Conservation (phyloP, 2,113 vertebrate genomes). For the Eublepharis macularius region DNA sequence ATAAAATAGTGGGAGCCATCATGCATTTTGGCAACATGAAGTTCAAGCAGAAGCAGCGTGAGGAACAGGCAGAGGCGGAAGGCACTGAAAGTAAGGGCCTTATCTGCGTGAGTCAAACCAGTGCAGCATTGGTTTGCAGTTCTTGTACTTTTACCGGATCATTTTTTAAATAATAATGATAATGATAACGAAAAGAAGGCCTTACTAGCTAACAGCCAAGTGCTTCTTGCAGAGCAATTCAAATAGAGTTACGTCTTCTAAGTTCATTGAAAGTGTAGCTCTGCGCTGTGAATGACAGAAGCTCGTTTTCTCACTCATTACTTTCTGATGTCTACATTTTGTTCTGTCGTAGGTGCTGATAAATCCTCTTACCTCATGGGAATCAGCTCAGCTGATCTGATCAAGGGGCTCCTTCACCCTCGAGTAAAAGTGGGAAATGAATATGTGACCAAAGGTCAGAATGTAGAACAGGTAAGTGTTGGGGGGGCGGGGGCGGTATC, state of each 20-base stretch:
- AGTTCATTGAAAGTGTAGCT: too few species aligned
- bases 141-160: neutral
- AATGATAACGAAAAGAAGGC: neutral
- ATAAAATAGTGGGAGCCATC: slow-evolving; percentile 93
- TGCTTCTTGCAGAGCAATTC: neutral
- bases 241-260: too few species aligned
- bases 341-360: slow-evolving; percentile 83
- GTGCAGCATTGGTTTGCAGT: neutral
- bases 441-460: slow-evolving; percentile 94
- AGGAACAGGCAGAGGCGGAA: slow-evolving; percentile 91
- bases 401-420: slow-evolving; percentile 93
- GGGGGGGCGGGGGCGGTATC: too few species aligned
- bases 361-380: slow-evolving; percentile 96
- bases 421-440: slow-evolving; percentile 95
- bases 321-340: neutral
- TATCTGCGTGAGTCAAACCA: neutral
- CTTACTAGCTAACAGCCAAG: neutral
- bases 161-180: neutral
- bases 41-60: slow-evolving; percentile 93
- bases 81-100: slow-evolving; percentile 89
- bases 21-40: slow-evolving; percentile 99
- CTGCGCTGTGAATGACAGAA: neutral
- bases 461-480: slow-evolving; percentile 91
- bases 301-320: neutral
- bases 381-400: slow-evolving; percentile 91